These are phyloP conservation scores for Felis chaus DNA, from an alignment of 2,113 vertebrate genomes.

Conservation along the genomic window DNA sequence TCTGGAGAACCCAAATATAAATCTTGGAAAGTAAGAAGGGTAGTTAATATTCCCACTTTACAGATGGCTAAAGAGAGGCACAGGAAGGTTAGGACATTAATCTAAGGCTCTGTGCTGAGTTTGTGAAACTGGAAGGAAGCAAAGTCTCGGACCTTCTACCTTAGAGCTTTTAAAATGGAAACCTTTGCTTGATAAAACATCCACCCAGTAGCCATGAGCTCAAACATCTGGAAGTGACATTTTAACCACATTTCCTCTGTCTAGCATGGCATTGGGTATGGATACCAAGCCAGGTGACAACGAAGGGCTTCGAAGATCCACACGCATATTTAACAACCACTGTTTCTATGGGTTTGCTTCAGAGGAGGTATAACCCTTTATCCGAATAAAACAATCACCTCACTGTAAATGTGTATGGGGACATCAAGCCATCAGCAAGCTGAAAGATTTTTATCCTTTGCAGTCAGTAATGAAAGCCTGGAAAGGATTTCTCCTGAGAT, in stretches of 20 bases:
- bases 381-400: constrained; percentile 19
- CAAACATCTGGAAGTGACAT: background rate
- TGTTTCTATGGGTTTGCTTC: background rate
- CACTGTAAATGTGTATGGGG: background rate
- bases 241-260: background rate
- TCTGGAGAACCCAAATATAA: background rate
- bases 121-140: background rate
- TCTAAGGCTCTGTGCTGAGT: background rate
- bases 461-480: constrained; percentile 3
- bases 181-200: background rate
- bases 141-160: background rate
- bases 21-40: background rate
- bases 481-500: constrained; percentile 58
- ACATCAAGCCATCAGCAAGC: background rate
- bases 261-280: background rate
- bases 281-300: background rate
- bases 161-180: background rate
- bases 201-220: background rate
- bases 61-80: background rate
- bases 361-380: background rate
- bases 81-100: background rate
- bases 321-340: constrained; percentile 4
- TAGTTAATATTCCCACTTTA: background rate
- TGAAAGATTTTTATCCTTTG: background rate
- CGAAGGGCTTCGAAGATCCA: background rate